Percentiles rank a stretch among this genome's conserved stretches.
phyloP scores from a whole-genome alignment of 2,888 invertebrate genomes.

The Pseudococcus longispinus region DNA sequence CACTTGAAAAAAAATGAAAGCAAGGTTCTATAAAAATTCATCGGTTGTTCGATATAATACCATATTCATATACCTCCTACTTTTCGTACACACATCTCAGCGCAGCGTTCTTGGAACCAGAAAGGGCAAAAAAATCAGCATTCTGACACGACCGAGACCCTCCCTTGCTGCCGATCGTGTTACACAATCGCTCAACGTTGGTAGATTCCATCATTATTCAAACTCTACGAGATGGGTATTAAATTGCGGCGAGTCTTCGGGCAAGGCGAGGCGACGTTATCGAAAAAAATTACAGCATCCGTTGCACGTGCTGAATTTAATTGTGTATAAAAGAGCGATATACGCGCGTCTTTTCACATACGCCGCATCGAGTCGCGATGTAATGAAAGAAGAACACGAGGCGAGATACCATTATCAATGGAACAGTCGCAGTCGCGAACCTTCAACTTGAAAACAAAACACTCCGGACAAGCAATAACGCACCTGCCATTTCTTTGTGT shows the following conservation, averaged over 20 bases:
- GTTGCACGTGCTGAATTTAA: constrained; percentile 19
- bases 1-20: too few relatives aligned
- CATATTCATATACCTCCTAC: background rate
- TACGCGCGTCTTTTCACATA: constrained; percentile 8
- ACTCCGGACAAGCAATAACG: background rate
- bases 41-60: background rate
- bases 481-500: constrained; percentile 26
- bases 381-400: constrained; percentile 1
- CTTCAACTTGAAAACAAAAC: constrained; percentile 41
- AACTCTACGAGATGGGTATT: background rate
- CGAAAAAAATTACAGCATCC: constrained; percentile 20
- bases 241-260: background rate
- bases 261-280: background rate
- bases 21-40: background rate
- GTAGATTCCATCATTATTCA: background rate
- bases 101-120: background rate
- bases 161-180: background rate
- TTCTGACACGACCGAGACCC: background rate
- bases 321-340: background rate
- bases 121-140: background rate
- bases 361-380: background rate
- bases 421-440: constrained; percentile 28
- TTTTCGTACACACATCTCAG: too few relatives aligned
- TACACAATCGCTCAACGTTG: background rate
- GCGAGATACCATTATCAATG: constrained; percentile 33